These are phyloP conservation scores for Electrophaes corylata DNA, from an alignment of 2,888 invertebrate genomes.

Conservation along the genomic window DNA sequence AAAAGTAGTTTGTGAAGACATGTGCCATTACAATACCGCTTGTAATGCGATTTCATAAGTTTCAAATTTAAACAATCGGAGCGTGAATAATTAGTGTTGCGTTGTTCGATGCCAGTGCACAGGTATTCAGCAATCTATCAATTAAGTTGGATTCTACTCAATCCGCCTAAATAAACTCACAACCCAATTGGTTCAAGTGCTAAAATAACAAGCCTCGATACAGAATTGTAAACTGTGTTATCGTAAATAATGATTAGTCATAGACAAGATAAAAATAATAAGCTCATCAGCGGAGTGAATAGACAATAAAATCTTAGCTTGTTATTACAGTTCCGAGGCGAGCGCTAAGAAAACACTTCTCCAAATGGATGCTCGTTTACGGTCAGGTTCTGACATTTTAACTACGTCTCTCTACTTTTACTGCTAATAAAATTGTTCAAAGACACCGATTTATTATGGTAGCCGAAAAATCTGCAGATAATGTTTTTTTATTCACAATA, in stretches of 20 bases:
- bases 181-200: slow-evolving; percentile 48
- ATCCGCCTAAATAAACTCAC: slow-evolving; percentile 74
- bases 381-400: slow-evolving; percentile 79
- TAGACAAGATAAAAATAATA: slow-evolving; percentile 72
- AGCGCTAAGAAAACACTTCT: slow-evolving; percentile 78
- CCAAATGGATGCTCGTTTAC: slow-evolving; percentile 73
- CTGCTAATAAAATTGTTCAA: slow-evolving; percentile 76
- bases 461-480: slow-evolving; percentile 58
- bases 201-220: slow-evolving; percentile 68
- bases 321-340: slow-evolving; percentile 65
- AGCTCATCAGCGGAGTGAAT: slow-evolving; percentile 75
- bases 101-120: slow-evolving; percentile 77
- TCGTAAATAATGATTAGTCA: slow-evolving; percentile 70
- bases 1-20: slow-evolving; percentile 60
- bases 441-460: slow-evolving; percentile 70
- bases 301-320: slow-evolving; percentile 74
- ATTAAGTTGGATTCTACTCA: slow-evolving; percentile 65
- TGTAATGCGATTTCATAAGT: slow-evolving; percentile 75
- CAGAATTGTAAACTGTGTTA: slow-evolving; percentile 39
- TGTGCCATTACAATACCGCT: slow-evolving; percentile 61
- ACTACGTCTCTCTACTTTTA: slow-evolving; percentile 77
- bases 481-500: slow-evolving; percentile 43
- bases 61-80: slow-evolving; percentile 80
- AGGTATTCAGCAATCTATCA: slow-evolving; percentile 77
- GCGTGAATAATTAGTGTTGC: slow-evolving; percentile 76